Evolutionary conservation across 2,888 invertebrate genomes (phyloP), one percentile per base, ranked within the genome.

Genomic region (Augiades crinisus): DNA sequence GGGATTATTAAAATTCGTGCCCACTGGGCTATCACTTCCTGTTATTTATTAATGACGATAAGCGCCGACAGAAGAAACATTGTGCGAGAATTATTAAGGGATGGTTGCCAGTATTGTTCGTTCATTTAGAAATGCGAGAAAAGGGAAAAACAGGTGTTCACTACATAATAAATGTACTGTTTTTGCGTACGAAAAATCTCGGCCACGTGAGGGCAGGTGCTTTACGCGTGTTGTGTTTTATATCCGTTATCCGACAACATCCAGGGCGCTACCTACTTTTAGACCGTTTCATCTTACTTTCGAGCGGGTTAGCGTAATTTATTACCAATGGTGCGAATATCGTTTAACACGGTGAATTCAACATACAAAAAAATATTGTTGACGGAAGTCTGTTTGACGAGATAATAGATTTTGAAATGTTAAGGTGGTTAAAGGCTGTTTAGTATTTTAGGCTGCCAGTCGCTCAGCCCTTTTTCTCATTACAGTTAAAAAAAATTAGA

Each of bases 271-370:
- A 72, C 72, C 79, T 81, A 82, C 80, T 82, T 81, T 79, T 72
- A 75, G 78, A 79, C 72, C 83, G 78, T 81, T 85, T 81, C 86
- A 85, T 86, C 84, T 87, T 83, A 80, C 81, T 72, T 78, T 77
- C 78, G 72, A 77, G 75, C 82, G 85, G 85, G 86, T 83, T 81
- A 83, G 83, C 70, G 87, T 87, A 85, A 89, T 89, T 89, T 88
- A 87, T 89, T 86, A 89, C 86, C 87, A 87, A 87, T 88, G 88
- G 88, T 88, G 82, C 75, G 83, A 79, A 86, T 86, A 87, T 88
- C 87, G 88, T 89, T 89, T 86, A 88, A 88, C 88, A 87, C 84
- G 85, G 82, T 86, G 87, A 87, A 87, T 87, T 89, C 86, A 87
- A 89, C 88, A 86, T 86, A 84, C 81, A 84, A 81, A 82, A 85